Conservation (phyloP, 2,113 vertebrate genomes). For the Illadopsis cleaveri region DNA sequence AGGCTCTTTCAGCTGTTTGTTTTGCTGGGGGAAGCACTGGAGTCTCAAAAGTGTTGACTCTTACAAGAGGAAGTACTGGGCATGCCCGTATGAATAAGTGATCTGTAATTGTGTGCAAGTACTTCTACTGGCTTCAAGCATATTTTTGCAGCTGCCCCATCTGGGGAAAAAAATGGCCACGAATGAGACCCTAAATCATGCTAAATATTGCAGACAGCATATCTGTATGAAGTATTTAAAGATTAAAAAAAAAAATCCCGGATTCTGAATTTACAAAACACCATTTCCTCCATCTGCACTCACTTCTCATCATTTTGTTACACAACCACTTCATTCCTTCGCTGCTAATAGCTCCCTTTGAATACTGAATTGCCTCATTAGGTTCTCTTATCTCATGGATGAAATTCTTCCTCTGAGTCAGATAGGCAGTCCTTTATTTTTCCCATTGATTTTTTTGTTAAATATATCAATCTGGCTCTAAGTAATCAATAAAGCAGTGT, state of each 20-base stretch:
- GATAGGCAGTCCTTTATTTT: conserved; percentile 44
- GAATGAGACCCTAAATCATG: conserved; percentile 9
- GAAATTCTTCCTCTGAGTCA: conserved; percentile 53
- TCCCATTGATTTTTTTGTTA: conserved; percentile 42
- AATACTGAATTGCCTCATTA: conserved; percentile 60
- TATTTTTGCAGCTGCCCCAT: conserved; percentile 42
- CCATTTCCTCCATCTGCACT: conserved; percentile 57
- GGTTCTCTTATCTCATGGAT: conserved; percentile 39
- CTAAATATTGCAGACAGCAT: conserved; percentile 24
- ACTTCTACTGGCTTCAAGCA: neutral
- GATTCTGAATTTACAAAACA: conserved; percentile 46
- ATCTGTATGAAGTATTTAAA: conserved; percentile 42
- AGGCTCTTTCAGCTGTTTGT: neutral
- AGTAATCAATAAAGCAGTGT: conserved; percentile 20
- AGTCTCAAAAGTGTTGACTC: conserved; percentile 2
- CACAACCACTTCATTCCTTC: conserved; percentile 26
- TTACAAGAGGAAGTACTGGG: neutral
- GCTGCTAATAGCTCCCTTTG: conserved; percentile 36
- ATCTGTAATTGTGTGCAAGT: conserved; percentile 4
- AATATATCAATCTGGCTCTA: conserved; percentile 1
- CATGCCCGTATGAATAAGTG: neutral
- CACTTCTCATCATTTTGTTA: conserved; percentile 34
- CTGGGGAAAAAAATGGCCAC: neutral
- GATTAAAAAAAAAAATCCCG: neutral
- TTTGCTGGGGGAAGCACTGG: conserved; percentile 1